Conservation (phyloP, 2,113 vertebrate genomes). For the Apistogramma diplotaenia region DNA sequence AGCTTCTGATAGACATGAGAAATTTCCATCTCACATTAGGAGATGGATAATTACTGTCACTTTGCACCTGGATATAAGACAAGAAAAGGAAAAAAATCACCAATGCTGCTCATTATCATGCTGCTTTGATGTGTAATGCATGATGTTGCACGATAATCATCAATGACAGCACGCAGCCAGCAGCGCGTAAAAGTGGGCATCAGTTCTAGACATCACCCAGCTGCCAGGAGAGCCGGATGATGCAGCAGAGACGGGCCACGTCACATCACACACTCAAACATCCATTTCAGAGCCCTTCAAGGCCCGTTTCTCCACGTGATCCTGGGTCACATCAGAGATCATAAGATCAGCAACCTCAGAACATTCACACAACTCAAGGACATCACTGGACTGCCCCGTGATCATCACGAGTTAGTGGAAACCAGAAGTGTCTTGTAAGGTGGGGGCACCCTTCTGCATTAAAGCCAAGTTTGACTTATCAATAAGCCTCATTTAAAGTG, state of each 20-base stretch:
- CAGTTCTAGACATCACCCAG: conserved; percentile 10
- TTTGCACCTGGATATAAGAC: neutral
- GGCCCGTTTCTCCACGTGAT: neutral
- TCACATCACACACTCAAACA: neutral
- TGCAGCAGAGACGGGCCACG: neutral
- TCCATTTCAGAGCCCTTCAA: neutral
- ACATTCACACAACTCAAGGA: neutral
- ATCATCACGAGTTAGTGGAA: neutral
- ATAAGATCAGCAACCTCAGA: neutral
- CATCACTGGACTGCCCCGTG: neutral
- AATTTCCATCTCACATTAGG: neutral
- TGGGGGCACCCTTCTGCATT: neutral
- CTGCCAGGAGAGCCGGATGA: conserved; percentile 11
- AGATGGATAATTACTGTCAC: neutral
- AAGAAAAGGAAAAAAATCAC: neutral
- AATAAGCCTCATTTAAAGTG: neutral
- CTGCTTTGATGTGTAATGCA: conserved; percentile 22
- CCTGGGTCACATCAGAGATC: neutral
- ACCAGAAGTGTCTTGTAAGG: neutral
- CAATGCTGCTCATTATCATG: neutral
- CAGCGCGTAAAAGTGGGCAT: conserved; percentile 9
- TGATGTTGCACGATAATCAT: conserved; percentile 12
- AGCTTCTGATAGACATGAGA: neutral
- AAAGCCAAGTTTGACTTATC: neutral
- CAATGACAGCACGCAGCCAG: neutral